phyloP scores from a whole-genome alignment of 2,113 vertebrate species.

The human (Homo sapiens) region GRCh38 chrX:128196501-128197000 shows the following conservation, averaged over 20 bases:
- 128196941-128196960: not conserved
- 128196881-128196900: not conserved
- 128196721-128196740: not conserved
- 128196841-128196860: not conserved
- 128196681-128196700: not conserved
- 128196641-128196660: not conserved
- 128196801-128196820: not conserved
- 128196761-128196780: not conserved
- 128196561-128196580: not conserved
- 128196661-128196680: not conserved
- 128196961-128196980: not conserved
- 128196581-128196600: not conserved
- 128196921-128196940: not conserved
- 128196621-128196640: not conserved
- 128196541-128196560: not conserved
- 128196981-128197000: not conserved
- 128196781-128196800: not conserved
- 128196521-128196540: not conserved
- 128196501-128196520: not conserved
- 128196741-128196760: not conserved
- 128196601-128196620: not conserved
- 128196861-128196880: not conserved
- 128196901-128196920: not conserved
- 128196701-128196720: not conserved
- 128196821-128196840: not conserved